These are phyloP conservation scores for Tor tambroides DNA, from an alignment of 2,113 vertebrate genomes.

Conservation along the genomic window DNA sequence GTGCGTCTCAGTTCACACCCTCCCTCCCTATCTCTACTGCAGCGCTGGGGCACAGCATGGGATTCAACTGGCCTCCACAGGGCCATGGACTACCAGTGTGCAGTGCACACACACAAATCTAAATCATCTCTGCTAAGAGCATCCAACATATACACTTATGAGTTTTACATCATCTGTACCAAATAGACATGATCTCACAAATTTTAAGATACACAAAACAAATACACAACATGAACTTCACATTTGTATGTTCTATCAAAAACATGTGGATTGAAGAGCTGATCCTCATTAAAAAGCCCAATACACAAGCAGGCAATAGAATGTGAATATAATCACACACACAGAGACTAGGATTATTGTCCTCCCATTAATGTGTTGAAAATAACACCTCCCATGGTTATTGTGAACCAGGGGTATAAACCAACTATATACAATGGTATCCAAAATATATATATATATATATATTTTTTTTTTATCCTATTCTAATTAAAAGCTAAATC, in stretches of 20 bases:
- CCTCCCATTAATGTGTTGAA: conserved; percentile 43
- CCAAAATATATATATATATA: neutral
- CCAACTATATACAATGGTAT: neutral
- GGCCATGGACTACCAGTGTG: conserved; percentile 47
- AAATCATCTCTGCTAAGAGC: neutral
- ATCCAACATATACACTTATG: neutral
- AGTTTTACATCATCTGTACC: neutral
- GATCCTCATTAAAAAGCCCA: conserved; percentile 27
- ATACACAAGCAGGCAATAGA: conserved; percentile 30
- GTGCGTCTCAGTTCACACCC: conserved; percentile 88
- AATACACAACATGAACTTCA: neutral
- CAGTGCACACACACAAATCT: conserved; percentile 55
- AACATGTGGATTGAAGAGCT: neutral
- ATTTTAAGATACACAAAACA: neutral
- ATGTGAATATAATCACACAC: neutral
- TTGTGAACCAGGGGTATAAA: neutral
- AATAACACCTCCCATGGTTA: conserved; percentile 30
- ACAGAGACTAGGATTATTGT: conserved; percentile 24
- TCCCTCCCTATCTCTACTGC: conserved; percentile 82
- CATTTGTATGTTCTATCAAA: neutral
- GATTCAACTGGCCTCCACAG: conserved; percentile 34
- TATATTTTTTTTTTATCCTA: too few relatives aligned
- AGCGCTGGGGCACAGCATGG: conserved; percentile 57
- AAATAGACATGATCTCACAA: neutral
- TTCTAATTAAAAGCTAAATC: neutral